These are phyloP conservation scores for Pseudomyrmex cubaensis DNA, from an alignment of 1,140 invertebrate species.

Conservation along the genomic window DNA sequence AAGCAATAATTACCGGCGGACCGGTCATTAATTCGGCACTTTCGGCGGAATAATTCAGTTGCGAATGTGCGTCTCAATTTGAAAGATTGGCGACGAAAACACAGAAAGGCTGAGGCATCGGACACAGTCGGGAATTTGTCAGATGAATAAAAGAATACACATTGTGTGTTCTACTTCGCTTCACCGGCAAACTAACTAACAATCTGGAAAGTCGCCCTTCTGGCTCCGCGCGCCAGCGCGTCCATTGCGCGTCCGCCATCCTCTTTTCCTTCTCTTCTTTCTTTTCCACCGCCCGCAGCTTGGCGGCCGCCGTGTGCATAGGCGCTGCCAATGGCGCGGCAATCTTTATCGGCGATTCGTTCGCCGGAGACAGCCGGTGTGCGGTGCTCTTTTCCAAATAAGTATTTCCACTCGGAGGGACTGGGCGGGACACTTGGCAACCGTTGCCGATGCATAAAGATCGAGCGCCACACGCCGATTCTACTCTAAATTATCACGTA, in stretches of 20 bases:
- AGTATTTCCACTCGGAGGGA: constrained; percentile 67
- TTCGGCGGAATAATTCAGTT: constrained; percentile 10
- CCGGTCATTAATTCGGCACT: constrained; percentile 29
- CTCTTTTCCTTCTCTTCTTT: constrained; percentile 3
- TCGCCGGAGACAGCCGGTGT: constrained; percentile 19
- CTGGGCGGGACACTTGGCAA: constrained; percentile 72
- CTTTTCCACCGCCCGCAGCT: constrained; percentile 7
- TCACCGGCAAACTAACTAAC: constrained; percentile 15
- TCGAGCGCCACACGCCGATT: constrained; percentile 60
- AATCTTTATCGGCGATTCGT: constrained; percentile 47
- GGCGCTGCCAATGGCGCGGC: constrained; percentile 46
- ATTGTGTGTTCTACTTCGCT: background rate
- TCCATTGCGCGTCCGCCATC: constrained; percentile 2
- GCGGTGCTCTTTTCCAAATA: constrained; percentile 51
- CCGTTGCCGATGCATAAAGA: constrained; percentile 68
- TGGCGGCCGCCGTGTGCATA: constrained; percentile 22
- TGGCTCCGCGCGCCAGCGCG: background rate
- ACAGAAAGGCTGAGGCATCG: too few relatives aligned
- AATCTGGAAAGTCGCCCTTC: background rate
- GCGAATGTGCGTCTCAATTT: constrained; percentile 3
- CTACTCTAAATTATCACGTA: constrained; percentile 71
- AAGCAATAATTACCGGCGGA: constrained; percentile 32
- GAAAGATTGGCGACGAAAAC: background rate
- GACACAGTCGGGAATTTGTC: background rate
- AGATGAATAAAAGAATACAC: background rate